Base-by-base conservation (phyloP, 2,888 invertebrate species). In the Leucania comma region DNA sequence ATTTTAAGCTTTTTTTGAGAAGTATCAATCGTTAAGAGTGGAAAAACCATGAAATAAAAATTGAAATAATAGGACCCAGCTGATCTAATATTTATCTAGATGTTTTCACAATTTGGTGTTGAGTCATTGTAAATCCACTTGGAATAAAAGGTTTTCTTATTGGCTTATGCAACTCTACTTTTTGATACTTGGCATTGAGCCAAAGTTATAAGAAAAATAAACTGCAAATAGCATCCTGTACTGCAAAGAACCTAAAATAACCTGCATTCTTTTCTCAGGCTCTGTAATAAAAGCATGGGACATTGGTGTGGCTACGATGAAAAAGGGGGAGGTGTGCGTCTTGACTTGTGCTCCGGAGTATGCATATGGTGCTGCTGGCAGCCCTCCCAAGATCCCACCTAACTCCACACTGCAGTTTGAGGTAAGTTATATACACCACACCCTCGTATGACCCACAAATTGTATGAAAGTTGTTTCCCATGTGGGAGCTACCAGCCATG, bases 201-300 rank as follows among this genome's bases (percentile, higher is more conserved):
- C 5, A 6, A 42, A 42, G 6, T 17, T 42, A 4, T 42, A 42
- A 17, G 6, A 1, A 20, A 42, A 20, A 17, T 42, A 17, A 42
- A 42, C 14, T 42, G 6, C 4, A 42, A 42, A 42, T 17, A 4
- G 17, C 20, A 5, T 6, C 17, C 14, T 38, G 14, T 3, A 38
- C 5, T 14, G 5, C 3, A 46, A 32, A 6, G 9, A 38, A 38
- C 46, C 5, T 29, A 22, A 14, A 35, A n/a, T 29, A n/a, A 22
- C 9, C 10, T 3, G 9, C 24, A 20, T 2, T 56, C 3, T 46
- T 48, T 64, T 69, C 61, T 50, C 85, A 98, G 98, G 97, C 0
- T 93, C 94, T 64, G 99, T 99, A 1, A 99, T 99, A 80, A 98
- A 98, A 95, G 99, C 98, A 93, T 99, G 99, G 98, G 99, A 99